A percentile compares a stretch with the other conserved stretches of the same genome.
Evolutionary conservation across 2,797 vertebrate species (phyloP).

Genomic region (Schizopygopsis pylzovi): DNA sequence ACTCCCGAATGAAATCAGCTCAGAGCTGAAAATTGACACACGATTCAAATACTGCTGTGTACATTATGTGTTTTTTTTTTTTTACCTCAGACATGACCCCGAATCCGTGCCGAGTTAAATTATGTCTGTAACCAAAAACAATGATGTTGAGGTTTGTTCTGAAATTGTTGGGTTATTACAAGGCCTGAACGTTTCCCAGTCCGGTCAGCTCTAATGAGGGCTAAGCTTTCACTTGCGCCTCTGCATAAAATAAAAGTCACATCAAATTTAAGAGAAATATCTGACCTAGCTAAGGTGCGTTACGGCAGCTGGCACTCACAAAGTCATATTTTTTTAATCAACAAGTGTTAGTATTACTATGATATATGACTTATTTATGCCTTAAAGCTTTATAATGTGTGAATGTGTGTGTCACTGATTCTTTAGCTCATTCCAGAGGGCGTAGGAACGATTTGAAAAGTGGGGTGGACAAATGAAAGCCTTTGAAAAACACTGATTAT

Average conservation of each 20-base stretch:
- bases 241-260: constrained; percentile 60
- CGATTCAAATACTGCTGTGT: constrained; percentile 4
- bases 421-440: not conserved
- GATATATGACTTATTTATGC: constrained; percentile 44
- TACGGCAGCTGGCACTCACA: constrained; percentile 39
- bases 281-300: constrained; percentile 42
- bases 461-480: not conserved
- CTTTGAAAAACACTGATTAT: not conserved
- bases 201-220: constrained; percentile 46
- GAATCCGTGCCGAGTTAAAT: constrained; percentile 25
- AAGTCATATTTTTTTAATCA: constrained; percentile 24
- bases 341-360: constrained; percentile 2
- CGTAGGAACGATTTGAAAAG: constrained; percentile 7
- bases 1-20: constrained; percentile 32
- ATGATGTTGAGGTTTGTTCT: constrained; percentile 40
- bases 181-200: constrained; percentile 22
- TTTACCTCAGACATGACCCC: constrained; percentile 41
- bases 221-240: constrained; percentile 46
- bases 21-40: constrained; percentile 28
- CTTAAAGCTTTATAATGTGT: constrained; percentile 36
- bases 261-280: constrained; percentile 55
- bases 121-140: constrained; percentile 48
- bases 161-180: constrained; percentile 29
- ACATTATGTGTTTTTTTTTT: not conserved
- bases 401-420: not conserved